Percentiles rank a stretch among this genome's conserved stretches.
phyloP scores from a whole-genome alignment of 64 coral and sea anemone genomes.

The Acropora tenuis region DNA sequence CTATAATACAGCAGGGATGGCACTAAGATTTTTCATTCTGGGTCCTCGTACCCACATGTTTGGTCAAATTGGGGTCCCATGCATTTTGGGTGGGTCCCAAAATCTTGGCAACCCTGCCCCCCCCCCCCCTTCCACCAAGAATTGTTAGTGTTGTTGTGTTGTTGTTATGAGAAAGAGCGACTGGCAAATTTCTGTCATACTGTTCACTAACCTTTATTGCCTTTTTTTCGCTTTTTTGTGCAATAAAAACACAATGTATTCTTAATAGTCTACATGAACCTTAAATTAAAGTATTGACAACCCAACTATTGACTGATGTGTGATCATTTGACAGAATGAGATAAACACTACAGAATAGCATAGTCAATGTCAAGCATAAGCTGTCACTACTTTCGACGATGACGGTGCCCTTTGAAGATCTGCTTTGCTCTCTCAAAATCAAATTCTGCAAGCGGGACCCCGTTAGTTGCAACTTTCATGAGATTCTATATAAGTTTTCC shows the following conservation, averaged over 20 bases:
- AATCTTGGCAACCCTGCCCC: constrained; percentile 43
- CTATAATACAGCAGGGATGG: neutral
- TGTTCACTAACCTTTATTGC: constrained; percentile 7
- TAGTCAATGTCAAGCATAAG: constrained; percentile 43
- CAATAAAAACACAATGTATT: constrained; percentile 16
- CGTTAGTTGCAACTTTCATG: constrained; percentile 51
- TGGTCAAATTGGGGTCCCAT: constrained; percentile 55
- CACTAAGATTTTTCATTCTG: neutral
- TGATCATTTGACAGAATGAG: neutral
- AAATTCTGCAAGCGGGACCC: constrained; percentile 44
- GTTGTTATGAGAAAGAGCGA: constrained; percentile 33
- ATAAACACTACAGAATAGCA: constrained; percentile 25
- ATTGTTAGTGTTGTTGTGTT: neutral
- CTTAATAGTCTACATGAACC: constrained; percentile 13
- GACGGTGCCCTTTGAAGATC: constrained; percentile 60
- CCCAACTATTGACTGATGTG: constrained; percentile 26
- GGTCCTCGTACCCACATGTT: constrained; percentile 36
- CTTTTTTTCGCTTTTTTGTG: neutral
- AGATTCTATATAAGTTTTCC: constrained; percentile 61
- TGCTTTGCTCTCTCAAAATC: constrained; percentile 67
- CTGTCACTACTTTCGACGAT: constrained; percentile 46
- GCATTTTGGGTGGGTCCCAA: constrained; percentile 39
- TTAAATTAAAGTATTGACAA: constrained; percentile 47
- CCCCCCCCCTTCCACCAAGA: neutral
- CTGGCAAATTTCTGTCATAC: constrained; percentile 20